Percentiles rank a stretch among this genome's conserved stretches.
phyloP scores from a whole-genome alignment of 2,888 invertebrate genomes.

The Andrena marginata region DNA sequence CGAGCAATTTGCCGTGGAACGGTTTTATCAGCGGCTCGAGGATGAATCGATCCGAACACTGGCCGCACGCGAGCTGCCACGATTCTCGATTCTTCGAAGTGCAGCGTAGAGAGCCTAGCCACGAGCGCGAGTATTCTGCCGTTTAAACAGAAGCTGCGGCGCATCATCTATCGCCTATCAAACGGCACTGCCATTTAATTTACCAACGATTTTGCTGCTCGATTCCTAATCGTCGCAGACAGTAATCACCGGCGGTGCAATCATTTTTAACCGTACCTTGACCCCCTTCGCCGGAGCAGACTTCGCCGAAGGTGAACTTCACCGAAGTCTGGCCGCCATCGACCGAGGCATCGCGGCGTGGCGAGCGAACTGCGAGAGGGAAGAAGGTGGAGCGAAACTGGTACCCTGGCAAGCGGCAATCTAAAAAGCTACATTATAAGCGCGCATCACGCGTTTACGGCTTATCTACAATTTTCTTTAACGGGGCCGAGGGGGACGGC shows the following conservation, averaged over 20 bases:
- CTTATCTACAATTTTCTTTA: conserved; percentile 37
- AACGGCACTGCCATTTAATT: neutral
- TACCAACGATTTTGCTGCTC: neutral
- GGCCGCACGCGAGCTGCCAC: conserved; percentile 6
- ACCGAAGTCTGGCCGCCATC: conserved; percentile 6
- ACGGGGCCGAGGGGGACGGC: neutral
- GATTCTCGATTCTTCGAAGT: neutral
- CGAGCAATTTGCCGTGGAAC: conserved; percentile 36
- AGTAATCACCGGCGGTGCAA: neutral
- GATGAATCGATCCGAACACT: conserved; percentile 41
- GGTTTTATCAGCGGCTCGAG: conserved; percentile 33
- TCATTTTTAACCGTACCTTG: neutral
- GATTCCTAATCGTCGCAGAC: neutral
- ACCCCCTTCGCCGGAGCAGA: neutral
- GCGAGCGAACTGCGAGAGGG: neutral
- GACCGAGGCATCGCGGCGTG: neutral
- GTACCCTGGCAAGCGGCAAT: conserved; percentile 12
- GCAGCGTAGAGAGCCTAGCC: no score
- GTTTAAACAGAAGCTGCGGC: neutral
- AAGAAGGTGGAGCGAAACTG: neutral
- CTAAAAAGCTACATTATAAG: conserved; percentile 14
- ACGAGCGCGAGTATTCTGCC: neutral
- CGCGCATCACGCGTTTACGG: conserved; percentile 32
- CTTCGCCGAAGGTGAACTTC: conserved; percentile 18
- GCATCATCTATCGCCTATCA: neutral